Percentiles rank a stretch among this genome's conserved stretches.
Conservation (phyloP, 1,140 invertebrate genomes). For the Saccostrea glomerata region DNA sequence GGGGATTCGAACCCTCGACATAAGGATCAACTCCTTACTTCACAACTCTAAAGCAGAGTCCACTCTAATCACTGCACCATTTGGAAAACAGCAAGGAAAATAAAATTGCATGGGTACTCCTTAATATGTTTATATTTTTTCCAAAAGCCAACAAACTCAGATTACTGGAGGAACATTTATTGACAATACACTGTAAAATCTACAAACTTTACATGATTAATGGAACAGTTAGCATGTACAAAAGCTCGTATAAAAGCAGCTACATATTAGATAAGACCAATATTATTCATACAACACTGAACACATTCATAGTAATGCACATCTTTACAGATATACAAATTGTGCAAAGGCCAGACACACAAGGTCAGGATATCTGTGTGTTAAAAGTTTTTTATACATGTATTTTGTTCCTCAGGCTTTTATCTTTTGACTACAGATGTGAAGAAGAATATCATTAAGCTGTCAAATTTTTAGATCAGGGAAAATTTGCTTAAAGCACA, state of each 20-base stretch:
- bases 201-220: not conserved
- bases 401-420: too few relatives aligned
- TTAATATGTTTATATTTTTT: too few relatives aligned
- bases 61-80: too few relatives aligned
- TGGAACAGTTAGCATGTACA: not conserved
- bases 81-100: too few relatives aligned
- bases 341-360: not conserved
- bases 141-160: not conserved
- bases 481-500: too few relatives aligned
- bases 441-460: too few relatives aligned
- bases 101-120: too few relatives aligned
- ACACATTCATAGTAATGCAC: not conserved
- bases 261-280: not conserved
- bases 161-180: conserved; percentile 1
- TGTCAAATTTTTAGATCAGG: too few relatives aligned
- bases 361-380: not conserved
- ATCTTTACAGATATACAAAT: not conserved
- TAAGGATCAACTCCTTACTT: too few relatives aligned
- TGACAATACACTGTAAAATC: not conserved
- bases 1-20: too few relatives aligned
- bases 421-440: too few relatives aligned
- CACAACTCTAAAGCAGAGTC: too few relatives aligned
- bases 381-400: not conserved
- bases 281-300: conserved; percentile 13
- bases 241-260: conserved; percentile 16